A percentile compares a stretch with the other conserved stretches of the same genome.
Evolutionary conservation across 2,888 invertebrate species (phyloP).

Genomic region (Morinoia aosen): DNA sequence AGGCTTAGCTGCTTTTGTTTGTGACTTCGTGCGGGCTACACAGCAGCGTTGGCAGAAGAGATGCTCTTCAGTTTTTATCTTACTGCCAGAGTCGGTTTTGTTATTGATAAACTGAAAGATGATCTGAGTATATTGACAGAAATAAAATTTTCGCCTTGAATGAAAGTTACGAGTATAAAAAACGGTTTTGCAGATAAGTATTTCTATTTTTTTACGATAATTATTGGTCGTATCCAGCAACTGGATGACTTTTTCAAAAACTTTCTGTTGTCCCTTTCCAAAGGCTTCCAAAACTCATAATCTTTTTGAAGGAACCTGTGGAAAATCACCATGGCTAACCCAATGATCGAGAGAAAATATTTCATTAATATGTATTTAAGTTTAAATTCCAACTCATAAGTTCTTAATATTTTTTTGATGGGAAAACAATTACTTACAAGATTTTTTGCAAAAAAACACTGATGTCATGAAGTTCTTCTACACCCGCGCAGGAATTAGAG

Average conservation of each 20-base stretch:
- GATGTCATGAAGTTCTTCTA: background rate
- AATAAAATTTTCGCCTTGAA: background rate
- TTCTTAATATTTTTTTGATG: too few relatives aligned
- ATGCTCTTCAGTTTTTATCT: background rate
- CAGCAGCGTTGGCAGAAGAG: background rate
- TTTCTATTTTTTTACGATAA: background rate
- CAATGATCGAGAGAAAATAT: too few relatives aligned
- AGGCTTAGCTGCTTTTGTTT: slow-evolving; percentile 34
- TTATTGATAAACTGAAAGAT: background rate
- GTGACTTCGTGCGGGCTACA: background rate
- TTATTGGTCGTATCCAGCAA: background rate
- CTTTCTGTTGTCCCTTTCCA: background rate
- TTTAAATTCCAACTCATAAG: too few relatives aligned
- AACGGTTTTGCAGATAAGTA: background rate
- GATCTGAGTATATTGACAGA: background rate
- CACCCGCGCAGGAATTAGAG: background rate
- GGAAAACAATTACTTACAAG: background rate
- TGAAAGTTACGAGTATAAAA: background rate
- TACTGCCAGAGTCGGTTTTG: background rate
- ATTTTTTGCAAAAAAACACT: background rate
- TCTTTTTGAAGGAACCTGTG: background rate
- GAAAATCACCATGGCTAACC: background rate
- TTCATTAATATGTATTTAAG: too few relatives aligned
- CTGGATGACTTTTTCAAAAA: background rate
- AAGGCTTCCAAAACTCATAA: background rate